Conservation (phyloP, 2,888 invertebrate species). For the Resseliella maxima region DNA sequence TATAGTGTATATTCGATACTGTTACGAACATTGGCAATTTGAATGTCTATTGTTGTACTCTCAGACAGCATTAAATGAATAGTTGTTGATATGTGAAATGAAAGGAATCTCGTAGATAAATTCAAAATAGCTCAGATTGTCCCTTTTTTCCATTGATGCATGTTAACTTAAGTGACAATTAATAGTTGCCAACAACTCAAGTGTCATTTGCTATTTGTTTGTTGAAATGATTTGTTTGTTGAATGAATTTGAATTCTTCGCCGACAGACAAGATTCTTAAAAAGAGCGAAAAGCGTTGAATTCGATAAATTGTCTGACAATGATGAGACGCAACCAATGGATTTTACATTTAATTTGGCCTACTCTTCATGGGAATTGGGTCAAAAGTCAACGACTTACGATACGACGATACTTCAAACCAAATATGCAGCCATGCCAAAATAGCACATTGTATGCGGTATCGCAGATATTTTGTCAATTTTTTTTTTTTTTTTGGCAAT, state of each 20-base stretch:
- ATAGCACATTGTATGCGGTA: background rate
- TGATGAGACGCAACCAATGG: background rate
- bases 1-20: background rate
- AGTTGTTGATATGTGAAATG: background rate
- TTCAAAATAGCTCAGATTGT: background rate
- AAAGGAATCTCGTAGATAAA: background rate
- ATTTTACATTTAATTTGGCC: background rate
- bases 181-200: background rate
- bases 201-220: background rate
- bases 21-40: background rate
- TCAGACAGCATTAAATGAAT: background rate
- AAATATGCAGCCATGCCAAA: constrained; percentile 6
- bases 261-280: background rate
- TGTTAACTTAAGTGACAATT: background rate
- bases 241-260: background rate
- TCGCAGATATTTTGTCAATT: background rate
- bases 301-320: background rate
- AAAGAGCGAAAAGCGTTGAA: background rate
- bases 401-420: background rate
- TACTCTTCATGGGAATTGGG: background rate
- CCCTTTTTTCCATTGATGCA: background rate
- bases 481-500: background rate
- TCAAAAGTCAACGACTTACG: background rate
- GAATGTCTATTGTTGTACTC: background rate
- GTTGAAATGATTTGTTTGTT: background rate